Evolutionary conservation across 1,140 invertebrate species (phyloP).

Genomic region (Patella vulgata): DNA sequence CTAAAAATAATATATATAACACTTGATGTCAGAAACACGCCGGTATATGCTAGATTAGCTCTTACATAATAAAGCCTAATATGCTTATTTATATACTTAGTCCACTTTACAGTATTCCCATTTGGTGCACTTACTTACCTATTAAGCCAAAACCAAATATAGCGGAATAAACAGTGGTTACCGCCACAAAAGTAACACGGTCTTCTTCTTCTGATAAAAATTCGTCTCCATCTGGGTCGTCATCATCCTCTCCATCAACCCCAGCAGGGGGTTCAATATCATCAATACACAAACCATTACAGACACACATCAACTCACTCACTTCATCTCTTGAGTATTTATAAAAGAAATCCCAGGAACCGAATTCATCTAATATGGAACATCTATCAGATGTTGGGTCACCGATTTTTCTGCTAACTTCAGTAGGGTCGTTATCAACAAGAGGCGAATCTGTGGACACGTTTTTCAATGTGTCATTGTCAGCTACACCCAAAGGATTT

Average conservation of each 20-base stretch:
- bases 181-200: neutral
- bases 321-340: slow-evolving; percentile 1
- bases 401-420: no score
- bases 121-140: neutral
- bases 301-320: neutral
- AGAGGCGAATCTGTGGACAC: no score
- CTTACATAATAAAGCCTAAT: no score
- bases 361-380: neutral
- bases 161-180: neutral
- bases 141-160: neutral
- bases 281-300: neutral
- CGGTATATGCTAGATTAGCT: no score
- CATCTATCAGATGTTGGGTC: neutral
- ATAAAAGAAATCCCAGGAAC: neutral
- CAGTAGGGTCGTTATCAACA: no score
- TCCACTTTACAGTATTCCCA: no score
- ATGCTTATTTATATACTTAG: no score
- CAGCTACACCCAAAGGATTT: no score
- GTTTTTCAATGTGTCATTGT: no score
- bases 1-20: no score
- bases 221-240: neutral
- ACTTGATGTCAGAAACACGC: no score
- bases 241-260: neutral
- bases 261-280: neutral
- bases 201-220: neutral